Base-by-base conservation (phyloP, 2,888 invertebrate genomes). In the Sabatieria punctata region DNA sequence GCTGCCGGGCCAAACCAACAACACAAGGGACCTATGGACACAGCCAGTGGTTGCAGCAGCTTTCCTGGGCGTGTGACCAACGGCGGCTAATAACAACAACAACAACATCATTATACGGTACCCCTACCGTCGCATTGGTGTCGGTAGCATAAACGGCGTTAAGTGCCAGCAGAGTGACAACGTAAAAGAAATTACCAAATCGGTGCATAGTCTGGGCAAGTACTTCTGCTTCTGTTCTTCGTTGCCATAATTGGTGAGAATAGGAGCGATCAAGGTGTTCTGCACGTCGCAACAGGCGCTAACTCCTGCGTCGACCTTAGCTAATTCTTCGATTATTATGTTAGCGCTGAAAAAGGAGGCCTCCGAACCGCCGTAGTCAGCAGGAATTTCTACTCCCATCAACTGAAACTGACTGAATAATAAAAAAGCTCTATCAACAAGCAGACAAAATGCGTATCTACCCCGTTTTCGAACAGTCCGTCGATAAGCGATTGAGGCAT, bases 211-310 rank as follows among this genome's bases (percentile, higher is more conserved):
- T 60, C 77, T 76, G 0, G 89, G 82, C 54, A 93, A 73, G 65
- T 89, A 95, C 61, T 84, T 85, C 52, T 79, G 71, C 65, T 89
- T 89, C 67, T 93, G 93, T 60, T 84, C 85, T 52, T 80, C 74
- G 4, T 77, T 83, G 2, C 82, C 89, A 25, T 83, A 74, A 66
- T 83, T 82, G 59, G 77, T 75, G 54, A 93, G 75, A 26, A 91
- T 73, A 0, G 82, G 80, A 65, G 83, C 85, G 36, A 89, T 81
- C 27, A 95, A 73, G 0, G 93, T 93, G 65, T 93, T 95, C 66
- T 95, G 95, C 51, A 95, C 82, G 64, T 93, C 93, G 4, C 86
- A 83, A 44, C 82, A 73, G 0, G 85, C 82, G 18, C 80, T 81
- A 0, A 93, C 81, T 0, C 88, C 75, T 0, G 89, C 82, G 67